phyloP scores from a whole-genome alignment of 2,113 vertebrate genomes.

The Nothocercus julius region DNA sequence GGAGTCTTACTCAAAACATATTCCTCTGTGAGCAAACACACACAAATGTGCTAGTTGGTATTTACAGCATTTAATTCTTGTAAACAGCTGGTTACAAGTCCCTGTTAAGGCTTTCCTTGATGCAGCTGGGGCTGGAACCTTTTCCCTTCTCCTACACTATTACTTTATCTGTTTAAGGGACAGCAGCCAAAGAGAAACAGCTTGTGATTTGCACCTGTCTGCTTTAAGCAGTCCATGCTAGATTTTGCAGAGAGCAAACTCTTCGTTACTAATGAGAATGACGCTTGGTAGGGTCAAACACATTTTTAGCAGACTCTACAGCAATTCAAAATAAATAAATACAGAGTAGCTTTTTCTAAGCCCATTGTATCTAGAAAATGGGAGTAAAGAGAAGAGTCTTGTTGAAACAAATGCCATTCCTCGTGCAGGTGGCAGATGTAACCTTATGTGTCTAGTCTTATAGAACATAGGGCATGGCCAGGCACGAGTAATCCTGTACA shows the following conservation, averaged over 20 bases:
- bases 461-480: background rate
- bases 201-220: conserved; percentile 78
- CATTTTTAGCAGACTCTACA: background rate
- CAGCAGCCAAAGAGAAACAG: conserved; percentile 71
- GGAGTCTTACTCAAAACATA: background rate
- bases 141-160: conserved; percentile 47
- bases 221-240: conserved; percentile 50
- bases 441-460: background rate
- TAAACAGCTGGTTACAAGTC: conserved; percentile 61
- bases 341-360: background rate
- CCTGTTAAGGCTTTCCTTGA: conserved; percentile 57
- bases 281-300: background rate
- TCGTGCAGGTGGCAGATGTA: background rate
- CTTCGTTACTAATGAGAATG: conserved; percentile 51
- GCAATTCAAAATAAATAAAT: background rate
- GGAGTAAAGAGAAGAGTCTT: background rate
- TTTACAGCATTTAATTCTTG: conserved; percentile 48
- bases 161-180: conserved; percentile 63
- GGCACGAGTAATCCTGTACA: rapidly evolving
- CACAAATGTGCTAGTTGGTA: background rate
- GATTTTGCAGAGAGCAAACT: conserved; percentile 27
- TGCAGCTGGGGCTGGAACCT: conserved; percentile 61
- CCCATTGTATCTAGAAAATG: background rate
- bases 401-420: rapidly evolving
- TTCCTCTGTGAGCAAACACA: background rate